Evolutionary conservation across 2,888 invertebrate genomes (phyloP).

Genomic region (Ptychoptera albimana): DNA sequence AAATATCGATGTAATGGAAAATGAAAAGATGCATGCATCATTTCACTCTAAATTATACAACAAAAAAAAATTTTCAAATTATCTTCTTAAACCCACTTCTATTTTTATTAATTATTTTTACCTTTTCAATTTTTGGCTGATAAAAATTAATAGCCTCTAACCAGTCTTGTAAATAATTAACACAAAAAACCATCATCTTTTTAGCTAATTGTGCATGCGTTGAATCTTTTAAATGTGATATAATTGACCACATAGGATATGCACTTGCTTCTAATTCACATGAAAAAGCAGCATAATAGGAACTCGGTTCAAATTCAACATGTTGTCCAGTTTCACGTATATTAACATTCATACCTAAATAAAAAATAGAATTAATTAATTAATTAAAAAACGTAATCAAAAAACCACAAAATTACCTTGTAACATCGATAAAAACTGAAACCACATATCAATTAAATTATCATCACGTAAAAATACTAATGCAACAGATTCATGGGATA

Average conservation of each 20-base stretch:
- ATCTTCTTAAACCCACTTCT: neutral
- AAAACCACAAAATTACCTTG: conserved; percentile 47
- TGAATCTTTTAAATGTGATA: conserved; percentile 67
- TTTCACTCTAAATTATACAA: conserved; percentile 44
- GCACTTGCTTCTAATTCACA: conserved; percentile 95
- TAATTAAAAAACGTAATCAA: too few relatives aligned
- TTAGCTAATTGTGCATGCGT: conserved; percentile 58
- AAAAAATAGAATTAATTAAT: conserved; percentile 18
- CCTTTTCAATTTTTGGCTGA: conserved; percentile 42
- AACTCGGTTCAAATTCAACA: conserved; percentile 92
- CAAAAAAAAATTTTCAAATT: conserved; percentile 5
- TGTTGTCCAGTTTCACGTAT: conserved; percentile 78
- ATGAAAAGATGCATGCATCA: conserved; percentile 86
- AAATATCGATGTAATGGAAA: conserved; percentile 92
- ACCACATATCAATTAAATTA: conserved; percentile 88
- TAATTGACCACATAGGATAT: conserved; percentile 95
- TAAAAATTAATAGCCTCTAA: conserved; percentile 67
- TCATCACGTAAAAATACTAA: conserved; percentile 77
- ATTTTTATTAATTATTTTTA: conserved; percentile 24
- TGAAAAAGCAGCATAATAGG: conserved; percentile 95
- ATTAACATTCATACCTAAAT: conserved; percentile 87
- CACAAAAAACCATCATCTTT: conserved; percentile 59
- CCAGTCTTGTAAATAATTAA: conserved; percentile 73
- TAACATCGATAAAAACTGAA: conserved; percentile 82
- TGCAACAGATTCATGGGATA: conserved; percentile 85